Conservation (phyloP, 2,113 vertebrate genomes). For the Cheilinus undulatus region DNA sequence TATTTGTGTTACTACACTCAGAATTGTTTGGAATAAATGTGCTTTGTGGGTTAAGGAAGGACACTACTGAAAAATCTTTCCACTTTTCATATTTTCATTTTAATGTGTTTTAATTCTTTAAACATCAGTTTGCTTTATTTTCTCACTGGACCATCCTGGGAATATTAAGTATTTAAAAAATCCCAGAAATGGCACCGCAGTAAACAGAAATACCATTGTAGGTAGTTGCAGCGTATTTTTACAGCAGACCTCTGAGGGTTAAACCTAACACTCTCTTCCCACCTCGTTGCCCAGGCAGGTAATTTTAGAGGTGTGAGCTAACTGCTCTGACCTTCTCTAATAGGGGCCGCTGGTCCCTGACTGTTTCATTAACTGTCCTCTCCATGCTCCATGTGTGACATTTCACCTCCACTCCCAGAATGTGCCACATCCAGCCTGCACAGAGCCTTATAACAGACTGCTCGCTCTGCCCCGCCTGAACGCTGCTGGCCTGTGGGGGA, state of each 20-base stretch:
- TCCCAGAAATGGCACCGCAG: background rate
- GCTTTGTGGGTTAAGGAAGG: no score
- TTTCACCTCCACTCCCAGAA: constrained; percentile 77
- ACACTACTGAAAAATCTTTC: no score
- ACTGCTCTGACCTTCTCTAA: constrained; percentile 41
- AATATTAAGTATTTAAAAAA: no score
- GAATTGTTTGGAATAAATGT: no score
- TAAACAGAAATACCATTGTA: background rate
- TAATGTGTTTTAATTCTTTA: background rate
- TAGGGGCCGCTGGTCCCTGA: constrained; percentile 29
- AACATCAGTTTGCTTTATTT: background rate
- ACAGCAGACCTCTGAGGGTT: background rate
- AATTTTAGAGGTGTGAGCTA: constrained; percentile 57
- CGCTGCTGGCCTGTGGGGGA: constrained; percentile 10
- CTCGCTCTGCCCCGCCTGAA: background rate
- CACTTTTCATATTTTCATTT: background rate
- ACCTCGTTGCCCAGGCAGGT: constrained; percentile 19
- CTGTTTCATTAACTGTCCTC: constrained; percentile 53
- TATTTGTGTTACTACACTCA: no score
- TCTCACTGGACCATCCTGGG: background rate
- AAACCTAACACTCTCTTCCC: constrained; percentile 8
- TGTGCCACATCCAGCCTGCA: constrained; percentile 69
- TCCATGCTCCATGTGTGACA: constrained; percentile 66
- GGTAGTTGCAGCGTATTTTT: background rate
- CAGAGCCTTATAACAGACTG: constrained; percentile 60